Evolutionary conservation across 92 coral and sea anemone genomes (phyloP).

Genomic region (Chrysogorgia sp.): DNA sequence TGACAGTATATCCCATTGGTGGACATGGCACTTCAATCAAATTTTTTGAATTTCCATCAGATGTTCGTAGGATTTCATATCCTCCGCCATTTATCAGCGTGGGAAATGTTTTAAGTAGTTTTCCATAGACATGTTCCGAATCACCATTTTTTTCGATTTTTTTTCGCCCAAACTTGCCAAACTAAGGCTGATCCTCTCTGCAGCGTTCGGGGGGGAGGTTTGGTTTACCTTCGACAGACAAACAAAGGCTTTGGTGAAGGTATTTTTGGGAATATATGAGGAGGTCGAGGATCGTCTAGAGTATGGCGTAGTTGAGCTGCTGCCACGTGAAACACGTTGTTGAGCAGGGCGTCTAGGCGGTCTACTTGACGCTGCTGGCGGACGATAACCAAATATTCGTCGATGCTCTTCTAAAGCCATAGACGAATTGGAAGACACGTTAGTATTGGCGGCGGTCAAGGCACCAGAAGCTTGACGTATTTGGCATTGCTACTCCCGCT

Average conservation of each 20-base stretch:
- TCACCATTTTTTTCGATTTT: constrained; percentile 50
- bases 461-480: constrained; percentile 32
- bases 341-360: constrained; percentile 26
- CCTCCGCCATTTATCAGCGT: constrained; percentile 57
- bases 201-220: constrained; percentile 50
- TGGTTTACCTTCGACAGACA: constrained; percentile 53
- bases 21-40: constrained; percentile 58
- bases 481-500: constrained; percentile 19
- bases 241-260: constrained; percentile 63
- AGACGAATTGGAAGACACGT: no score
- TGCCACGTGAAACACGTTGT: constrained; percentile 33
- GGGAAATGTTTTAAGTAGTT: constrained; percentile 58
- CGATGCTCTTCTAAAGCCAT: constrained; percentile 63
- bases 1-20: constrained; percentile 56
- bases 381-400: constrained; percentile 61
- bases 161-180: no score
- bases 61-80: constrained; percentile 58
- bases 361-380: constrained; percentile 55
- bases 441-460: constrained; percentile 9
- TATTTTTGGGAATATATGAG: constrained; percentile 35
- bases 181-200: constrained; percentile 58
- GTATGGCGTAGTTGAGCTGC: constrained; percentile 12
- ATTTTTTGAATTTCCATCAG: constrained; percentile 50
- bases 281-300: neutral
- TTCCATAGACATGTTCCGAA: constrained; percentile 49